Evolutionary conservation across 2,888 invertebrate species (phyloP).

Genomic region (Pegoplata infirma): DNA sequence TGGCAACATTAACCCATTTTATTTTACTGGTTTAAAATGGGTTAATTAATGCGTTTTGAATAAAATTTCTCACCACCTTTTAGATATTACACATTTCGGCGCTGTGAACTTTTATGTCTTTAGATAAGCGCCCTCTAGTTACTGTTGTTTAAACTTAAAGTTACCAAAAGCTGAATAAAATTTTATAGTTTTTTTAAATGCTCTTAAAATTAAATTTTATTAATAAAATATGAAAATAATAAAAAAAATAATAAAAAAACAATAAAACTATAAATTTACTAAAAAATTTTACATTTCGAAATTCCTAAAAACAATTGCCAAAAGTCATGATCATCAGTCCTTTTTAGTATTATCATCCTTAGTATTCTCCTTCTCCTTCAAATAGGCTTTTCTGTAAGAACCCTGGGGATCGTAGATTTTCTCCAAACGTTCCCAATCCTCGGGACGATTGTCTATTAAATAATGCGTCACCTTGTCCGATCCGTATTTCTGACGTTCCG

Average conservation of each 20-base stretch:
- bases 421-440: constrained; percentile 81
- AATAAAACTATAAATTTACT: too few species aligned
- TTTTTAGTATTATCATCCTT: not conserved
- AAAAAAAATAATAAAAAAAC: too few species aligned
- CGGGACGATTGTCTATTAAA: constrained; percentile 78
- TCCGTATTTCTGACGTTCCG: constrained; percentile 82
- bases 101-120: too few species aligned
- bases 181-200: not conserved
- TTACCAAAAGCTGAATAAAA: not conserved
- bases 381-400: constrained; percentile 81
- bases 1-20: too few species aligned
- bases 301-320: not conserved
- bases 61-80: too few species aligned
- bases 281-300: not conserved
- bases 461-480: constrained; percentile 83
- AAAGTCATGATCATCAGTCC: constrained; percentile 24
- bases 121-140: too few species aligned
- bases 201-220: not conserved
- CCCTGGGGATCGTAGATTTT: constrained; percentile 82
- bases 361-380: constrained; percentile 77
- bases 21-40: too few species aligned
- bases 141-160: too few species aligned
- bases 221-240: not conserved
- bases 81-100: too few species aligned
- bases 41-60: too few species aligned